Conservation (phyloP, 2,888 invertebrate genomes). For the Epistrophella euchroma region DNA sequence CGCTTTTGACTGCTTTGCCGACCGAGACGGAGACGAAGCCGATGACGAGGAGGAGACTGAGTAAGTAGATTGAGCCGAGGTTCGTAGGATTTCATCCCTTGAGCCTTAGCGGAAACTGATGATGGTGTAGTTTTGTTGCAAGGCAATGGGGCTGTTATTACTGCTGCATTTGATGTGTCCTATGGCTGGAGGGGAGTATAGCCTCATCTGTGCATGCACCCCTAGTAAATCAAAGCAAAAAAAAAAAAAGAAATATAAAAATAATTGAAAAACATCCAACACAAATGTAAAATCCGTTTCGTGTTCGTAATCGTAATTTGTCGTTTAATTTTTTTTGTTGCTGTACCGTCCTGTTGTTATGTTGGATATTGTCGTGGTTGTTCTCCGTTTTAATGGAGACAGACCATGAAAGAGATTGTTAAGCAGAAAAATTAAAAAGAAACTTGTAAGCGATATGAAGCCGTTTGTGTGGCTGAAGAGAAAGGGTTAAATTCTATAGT, state of each 20-base stretch:
- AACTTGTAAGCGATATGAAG: conserved; percentile 21
- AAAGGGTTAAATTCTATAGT: conserved; percentile 27
- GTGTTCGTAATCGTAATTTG: conserved; percentile 41
- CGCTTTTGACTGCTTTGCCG: conserved; percentile 41
- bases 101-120: conserved; percentile 58
- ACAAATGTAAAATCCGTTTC: conserved; percentile 49
- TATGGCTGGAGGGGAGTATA: conserved; percentile 36
- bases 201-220: conserved; percentile 71
- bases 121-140: conserved; percentile 52
- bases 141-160: conserved; percentile 10
- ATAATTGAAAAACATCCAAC: conserved; percentile 38
- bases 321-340: conserved; percentile 16
- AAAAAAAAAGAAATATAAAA: conserved; percentile 23
- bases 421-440: conserved; percentile 23
- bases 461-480: neutral
- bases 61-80: conserved; percentile 51
- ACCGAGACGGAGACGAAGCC: neutral
- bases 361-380: conserved; percentile 11
- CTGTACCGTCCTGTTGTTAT: conserved; percentile 1
- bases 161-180: conserved; percentile 15
- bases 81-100: conserved; percentile 68
- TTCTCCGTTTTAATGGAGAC: conserved; percentile 22
- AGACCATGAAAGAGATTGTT: conserved; percentile 30
- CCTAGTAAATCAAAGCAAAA: conserved; percentile 60
- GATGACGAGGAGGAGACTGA: conserved; percentile 50